phyloP scores from a whole-genome alignment of 2,113 vertebrate genomes.

The Salvelinus alpinus region DNA sequence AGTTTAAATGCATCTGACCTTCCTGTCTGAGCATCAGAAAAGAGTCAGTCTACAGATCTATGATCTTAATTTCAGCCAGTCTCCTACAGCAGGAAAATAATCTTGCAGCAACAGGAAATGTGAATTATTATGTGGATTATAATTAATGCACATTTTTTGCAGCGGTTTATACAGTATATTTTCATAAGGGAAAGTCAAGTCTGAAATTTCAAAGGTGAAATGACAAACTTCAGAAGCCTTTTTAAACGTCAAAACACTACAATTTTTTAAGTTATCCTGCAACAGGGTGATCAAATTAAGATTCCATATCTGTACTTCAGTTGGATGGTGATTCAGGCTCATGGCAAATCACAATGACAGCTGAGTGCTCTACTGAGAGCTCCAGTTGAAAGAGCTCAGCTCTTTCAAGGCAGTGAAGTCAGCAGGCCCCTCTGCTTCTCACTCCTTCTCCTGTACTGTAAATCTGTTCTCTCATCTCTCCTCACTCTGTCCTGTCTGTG shows the following conservation, averaged over 20 bases:
- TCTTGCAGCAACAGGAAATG: neutral
- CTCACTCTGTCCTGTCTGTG: constrained; percentile 18
- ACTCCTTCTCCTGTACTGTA: constrained; percentile 27
- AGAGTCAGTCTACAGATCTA: neutral
- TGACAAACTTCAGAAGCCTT: too few relatives aligned
- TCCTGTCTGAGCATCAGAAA: neutral
- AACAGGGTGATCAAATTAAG: too few relatives aligned
- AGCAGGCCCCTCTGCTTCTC: neutral
- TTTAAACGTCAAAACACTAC: too few relatives aligned
- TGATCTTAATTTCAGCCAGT: too few relatives aligned
- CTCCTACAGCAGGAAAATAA: neutral
- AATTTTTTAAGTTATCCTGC: too few relatives aligned
- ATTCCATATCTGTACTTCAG: neutral
- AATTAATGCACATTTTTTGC: too few relatives aligned
- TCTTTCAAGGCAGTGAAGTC: too few relatives aligned
- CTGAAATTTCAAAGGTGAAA: too few relatives aligned
- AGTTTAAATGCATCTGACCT: neutral
- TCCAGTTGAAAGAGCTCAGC: constrained; percentile 2
- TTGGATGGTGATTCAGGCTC: neutral
- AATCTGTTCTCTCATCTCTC: constrained; percentile 34
- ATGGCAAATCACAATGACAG: constrained; percentile 27
- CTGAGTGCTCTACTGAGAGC: constrained; percentile 13
- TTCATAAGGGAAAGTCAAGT: too few relatives aligned
- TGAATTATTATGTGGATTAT: too few relatives aligned
- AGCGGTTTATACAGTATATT: too few relatives aligned